A percentile compares a stretch with the other conserved stretches of the same genome.
These are phyloP conservation scores for Sycophila texana DNA, from an alignment of 2,888 invertebrate species.

Conservation along the genomic window DNA sequence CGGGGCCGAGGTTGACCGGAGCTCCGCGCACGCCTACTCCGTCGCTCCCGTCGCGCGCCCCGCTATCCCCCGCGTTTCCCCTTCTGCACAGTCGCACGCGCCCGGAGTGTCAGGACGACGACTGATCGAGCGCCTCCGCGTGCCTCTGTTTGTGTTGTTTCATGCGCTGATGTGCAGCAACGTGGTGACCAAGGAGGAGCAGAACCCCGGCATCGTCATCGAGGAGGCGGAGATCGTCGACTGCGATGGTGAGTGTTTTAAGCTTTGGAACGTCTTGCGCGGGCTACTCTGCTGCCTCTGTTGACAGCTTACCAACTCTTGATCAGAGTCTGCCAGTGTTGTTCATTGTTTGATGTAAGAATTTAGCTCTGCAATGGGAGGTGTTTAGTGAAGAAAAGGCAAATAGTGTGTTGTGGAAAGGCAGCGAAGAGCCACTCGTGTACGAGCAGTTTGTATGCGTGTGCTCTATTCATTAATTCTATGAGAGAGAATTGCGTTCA, in stretches of 20 bases:
- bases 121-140: neutral
- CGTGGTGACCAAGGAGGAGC: conserved; percentile 67
- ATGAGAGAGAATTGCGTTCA: too few species aligned
- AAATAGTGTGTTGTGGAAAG: too few species aligned
- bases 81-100: neutral
- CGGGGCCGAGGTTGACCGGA: too few species aligned
- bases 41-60: conserved; percentile 65
- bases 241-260: conserved; percentile 68
- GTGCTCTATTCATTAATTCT: too few species aligned
- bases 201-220: conserved; percentile 70
- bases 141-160: neutral
- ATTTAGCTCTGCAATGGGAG: too few species aligned
- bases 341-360: too few species aligned
- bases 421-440: too few species aligned
- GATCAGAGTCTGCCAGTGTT: too few species aligned
- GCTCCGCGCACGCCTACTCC: conserved; percentile 6
- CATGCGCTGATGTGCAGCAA: conserved; percentile 59
- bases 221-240: conserved; percentile 74
- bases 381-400: too few species aligned
- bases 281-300: neutral
- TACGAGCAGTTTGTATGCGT: too few species aligned
- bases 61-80: conserved; percentile 49
- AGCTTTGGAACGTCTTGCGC: neutral
- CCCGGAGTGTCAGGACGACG: neutral
- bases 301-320: neutral